Conservation (phyloP, 2,113 vertebrate genomes). For the Sterna hirundo region DNA sequence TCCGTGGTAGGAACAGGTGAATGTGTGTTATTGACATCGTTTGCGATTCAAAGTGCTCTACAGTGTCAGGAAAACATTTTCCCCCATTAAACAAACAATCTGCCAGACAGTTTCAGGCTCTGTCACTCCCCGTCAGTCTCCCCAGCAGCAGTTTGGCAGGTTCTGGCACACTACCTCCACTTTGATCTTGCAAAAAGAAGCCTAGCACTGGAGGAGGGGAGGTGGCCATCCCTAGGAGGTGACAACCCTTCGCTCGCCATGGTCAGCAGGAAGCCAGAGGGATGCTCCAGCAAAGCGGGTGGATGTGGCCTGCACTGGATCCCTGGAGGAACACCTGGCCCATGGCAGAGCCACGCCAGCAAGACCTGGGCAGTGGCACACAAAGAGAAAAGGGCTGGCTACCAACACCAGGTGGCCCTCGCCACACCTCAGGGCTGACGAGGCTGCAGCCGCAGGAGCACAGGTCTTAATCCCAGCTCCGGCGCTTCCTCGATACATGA, state of each 20-base stretch:
- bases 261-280: background rate
- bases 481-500: background rate
- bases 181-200: conserved; percentile 16
- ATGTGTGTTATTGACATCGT: background rate
- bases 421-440: background rate
- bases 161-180: background rate
- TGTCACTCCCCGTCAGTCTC: conserved; percentile 35
- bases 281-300: background rate
- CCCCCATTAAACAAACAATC: conserved; percentile 58
- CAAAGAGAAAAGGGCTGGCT: background rate
- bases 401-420: background rate
- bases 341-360: background rate
- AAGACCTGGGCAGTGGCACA: background rate
- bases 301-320: background rate
- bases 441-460: background rate
- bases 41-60: conserved; percentile 20
- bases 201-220: background rate
- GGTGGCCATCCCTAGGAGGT: background rate
- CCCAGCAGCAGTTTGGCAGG: conserved; percentile 18
- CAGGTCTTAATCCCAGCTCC: background rate
- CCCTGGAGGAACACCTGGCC: background rate
- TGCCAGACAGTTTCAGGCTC: conserved; percentile 62
- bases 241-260: background rate
- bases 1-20: background rate
- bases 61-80: conserved; percentile 50